These are phyloP conservation scores for Aurelia aurita DNA, from an alignment of 30 jellyfish, hydroid and myxozoan genomes.

Conservation along the genomic window DNA sequence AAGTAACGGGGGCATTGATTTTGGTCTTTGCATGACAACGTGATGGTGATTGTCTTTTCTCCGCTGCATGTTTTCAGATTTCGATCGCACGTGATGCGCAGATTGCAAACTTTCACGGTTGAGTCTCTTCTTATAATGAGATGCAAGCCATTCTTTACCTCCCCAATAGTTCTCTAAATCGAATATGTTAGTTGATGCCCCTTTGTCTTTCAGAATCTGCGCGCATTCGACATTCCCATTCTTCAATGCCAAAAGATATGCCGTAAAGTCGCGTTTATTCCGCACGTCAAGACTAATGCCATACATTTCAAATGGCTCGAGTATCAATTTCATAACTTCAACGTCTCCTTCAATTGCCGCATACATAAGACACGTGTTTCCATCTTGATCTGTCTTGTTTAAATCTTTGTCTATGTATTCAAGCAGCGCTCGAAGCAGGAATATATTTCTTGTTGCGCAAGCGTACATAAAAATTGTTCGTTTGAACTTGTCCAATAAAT, in stretches of 20 bases:
- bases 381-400: constrained; percentile 38
- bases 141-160: constrained; percentile 44
- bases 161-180: constrained; percentile 48
- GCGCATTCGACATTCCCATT: constrained; percentile 64
- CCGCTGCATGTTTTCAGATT: constrained; percentile 9
- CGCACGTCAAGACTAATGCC: constrained; percentile 51
- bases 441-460: constrained; percentile 60
- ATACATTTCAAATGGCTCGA: constrained; percentile 21
- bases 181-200: constrained; percentile 46
- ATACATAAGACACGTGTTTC: constrained; percentile 67
- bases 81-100: constrained; percentile 14
- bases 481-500: constrained; percentile 19
- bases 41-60: neutral
- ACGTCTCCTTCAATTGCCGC: constrained; percentile 74
- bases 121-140: constrained; percentile 31
- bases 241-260: constrained; percentile 55
- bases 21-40: constrained; percentile 21
- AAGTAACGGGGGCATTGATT: constrained; percentile 46
- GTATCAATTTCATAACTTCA: constrained; percentile 8
- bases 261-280: constrained; percentile 54
- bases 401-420: constrained; percentile 29
- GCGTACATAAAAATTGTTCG: constrained; percentile 61
- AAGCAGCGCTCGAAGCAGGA: constrained; percentile 32
- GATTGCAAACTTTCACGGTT: constrained; percentile 31
- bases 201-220: constrained; percentile 36